These are phyloP conservation scores for Falco rusticolus DNA, from an alignment of 2,797 vertebrate genomes.

Conservation along the genomic window DNA sequence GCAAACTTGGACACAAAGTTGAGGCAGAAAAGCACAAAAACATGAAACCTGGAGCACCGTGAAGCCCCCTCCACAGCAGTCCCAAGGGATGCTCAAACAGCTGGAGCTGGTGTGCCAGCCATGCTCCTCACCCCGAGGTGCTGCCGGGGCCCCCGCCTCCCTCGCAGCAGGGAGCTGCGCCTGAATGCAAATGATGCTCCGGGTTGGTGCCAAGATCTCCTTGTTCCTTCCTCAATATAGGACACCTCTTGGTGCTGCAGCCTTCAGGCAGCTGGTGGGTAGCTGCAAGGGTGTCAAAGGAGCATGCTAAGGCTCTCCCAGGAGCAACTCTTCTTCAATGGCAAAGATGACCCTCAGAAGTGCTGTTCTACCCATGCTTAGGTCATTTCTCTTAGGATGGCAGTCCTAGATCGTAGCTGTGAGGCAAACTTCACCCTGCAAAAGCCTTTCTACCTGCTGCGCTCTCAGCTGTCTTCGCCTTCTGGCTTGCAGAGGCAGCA, in stretches of 20 bases:
- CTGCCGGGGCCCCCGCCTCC: neutral
- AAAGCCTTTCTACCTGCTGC: neutral
- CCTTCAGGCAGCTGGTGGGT: neutral
- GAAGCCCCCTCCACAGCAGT: neutral
- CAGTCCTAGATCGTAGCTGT: fast-evolving
- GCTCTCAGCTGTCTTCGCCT: neutral
- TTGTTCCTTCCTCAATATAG: slow-evolving; percentile 37
- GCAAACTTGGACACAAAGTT: neutral
- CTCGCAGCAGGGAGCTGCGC: neutral
- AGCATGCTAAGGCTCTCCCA: neutral
- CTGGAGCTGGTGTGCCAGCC: neutral
- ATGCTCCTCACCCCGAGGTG: neutral
- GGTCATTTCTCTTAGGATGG: neutral
- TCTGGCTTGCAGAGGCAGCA: neutral
- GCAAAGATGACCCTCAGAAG: neutral
- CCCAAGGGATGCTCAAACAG: neutral
- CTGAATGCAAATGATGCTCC: slow-evolving; percentile 43
- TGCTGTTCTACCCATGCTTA: neutral
- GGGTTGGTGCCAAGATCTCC: slow-evolving; percentile 35
- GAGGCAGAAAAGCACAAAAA: neutral
- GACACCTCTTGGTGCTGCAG: slow-evolving; percentile 22
- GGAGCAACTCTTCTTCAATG: neutral
- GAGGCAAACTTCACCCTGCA: neutral
- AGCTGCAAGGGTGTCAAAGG: neutral
- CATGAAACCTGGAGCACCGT: neutral